Evolutionary conservation across 2,797 vertebrate genomes (phyloP), one percentile per base, ranked within the genome.

Genomic region (Hypotaenidia philippensis): DNA sequence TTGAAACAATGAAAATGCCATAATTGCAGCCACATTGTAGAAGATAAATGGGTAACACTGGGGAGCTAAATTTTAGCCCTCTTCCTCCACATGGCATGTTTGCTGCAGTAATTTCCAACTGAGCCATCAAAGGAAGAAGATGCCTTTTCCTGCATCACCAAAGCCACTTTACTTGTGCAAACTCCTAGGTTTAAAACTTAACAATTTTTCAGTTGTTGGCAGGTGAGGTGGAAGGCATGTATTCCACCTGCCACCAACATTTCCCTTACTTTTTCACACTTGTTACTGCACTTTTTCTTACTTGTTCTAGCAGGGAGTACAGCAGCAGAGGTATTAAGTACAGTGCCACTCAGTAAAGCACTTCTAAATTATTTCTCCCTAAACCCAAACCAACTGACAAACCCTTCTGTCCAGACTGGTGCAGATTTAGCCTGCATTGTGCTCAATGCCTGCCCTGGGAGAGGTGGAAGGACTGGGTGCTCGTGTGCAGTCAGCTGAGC

Each of bases 1-100:
- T 40, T 88, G 88, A 84, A 93, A 96, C 66, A 96, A 93, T 86
- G 87, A 90, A 91, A 95, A 93, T 49, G 63, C 27, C 40, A 18
- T 93, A 96, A 96, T 83, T 94, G 87, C 85, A 95, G 78, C 64
- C 66, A 77, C 80, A 49, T 84, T 93, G 50, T 92, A 95, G 93
- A 97, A 95, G 87, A 95, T 53, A 80, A 94, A 95, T 83, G 85
- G 87, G 60, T 89, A 94, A 88, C 36, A 36, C 83, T 63, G 55
- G 64, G 32, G 81, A 95, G 66, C 45, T 87, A 69, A 90, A 87
- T 92, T 90, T 85, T 90, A 96, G 41, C 34, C 82, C 50, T 94
- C 18, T 94, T 96, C 69, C 17, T 93, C 65, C 69, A 81, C 83
- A 81, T 96, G 96, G 87, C 87, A 96, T 27, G 50, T 83, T 96